These are phyloP conservation scores for Drosophila pseudotakahashii DNA, from an alignment of 2,888 invertebrate species.

Conservation along the genomic window DNA sequence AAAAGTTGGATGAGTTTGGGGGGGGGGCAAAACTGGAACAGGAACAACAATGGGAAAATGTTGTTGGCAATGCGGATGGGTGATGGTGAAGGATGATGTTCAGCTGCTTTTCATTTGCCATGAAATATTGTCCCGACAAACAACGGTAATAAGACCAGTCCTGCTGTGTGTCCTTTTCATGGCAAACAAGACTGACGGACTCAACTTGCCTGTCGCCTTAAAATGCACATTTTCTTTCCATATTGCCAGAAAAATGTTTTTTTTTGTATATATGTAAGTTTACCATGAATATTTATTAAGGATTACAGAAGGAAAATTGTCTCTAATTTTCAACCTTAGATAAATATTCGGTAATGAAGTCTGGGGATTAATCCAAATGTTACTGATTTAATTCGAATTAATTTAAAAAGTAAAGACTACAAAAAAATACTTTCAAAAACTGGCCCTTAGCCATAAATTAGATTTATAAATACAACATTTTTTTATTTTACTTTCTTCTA, in stretches of 20 bases:
- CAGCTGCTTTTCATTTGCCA: slow-evolving; percentile 45
- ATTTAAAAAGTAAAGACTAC: too few species aligned
- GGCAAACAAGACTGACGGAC: slow-evolving; percentile 4
- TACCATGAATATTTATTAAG: neutral
- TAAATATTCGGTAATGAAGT: too few species aligned
- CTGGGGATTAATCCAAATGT: too few species aligned
- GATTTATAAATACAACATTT: neutral
- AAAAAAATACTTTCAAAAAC: neutral
- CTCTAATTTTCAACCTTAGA: neutral
- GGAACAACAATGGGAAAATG: slow-evolving; percentile 11
- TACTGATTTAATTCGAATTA: neutral
- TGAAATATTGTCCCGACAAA: slow-evolving; percentile 44
- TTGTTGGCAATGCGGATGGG: slow-evolving; percentile 2
- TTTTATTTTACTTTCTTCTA: too few species aligned
- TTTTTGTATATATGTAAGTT: too few species aligned
- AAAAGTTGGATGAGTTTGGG: neutral
- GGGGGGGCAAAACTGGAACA: neutral
- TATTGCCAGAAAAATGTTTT: neutral
- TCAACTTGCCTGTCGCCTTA: slow-evolving; percentile 14
- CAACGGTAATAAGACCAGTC: slow-evolving; percentile 34
- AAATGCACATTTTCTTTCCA: slow-evolving; percentile 10
- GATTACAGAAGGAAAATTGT: too few species aligned
- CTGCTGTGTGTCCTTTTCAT: slow-evolving; percentile 18
- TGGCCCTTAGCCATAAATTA: neutral
- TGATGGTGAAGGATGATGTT: slow-evolving; percentile 16